A percentile compares a stretch with the other conserved stretches of the same genome.
These are phyloP conservation scores for Dunckerocampus dactyliophorus DNA, from an alignment of 2,113 vertebrate species.

Conservation along the genomic window DNA sequence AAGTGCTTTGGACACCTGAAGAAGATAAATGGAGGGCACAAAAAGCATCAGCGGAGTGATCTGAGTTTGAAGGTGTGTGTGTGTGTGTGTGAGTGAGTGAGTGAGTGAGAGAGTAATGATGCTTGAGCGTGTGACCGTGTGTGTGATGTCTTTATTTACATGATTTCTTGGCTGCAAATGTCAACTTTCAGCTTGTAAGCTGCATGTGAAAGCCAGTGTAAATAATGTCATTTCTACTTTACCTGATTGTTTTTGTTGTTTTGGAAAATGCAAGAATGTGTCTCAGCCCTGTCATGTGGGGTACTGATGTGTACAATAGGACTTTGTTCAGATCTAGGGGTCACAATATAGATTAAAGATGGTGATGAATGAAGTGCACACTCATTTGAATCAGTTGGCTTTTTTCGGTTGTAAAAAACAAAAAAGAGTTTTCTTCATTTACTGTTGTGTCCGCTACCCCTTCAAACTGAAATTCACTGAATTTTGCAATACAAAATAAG, in stretches of 20 bases:
- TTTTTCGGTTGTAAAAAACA: conserved; percentile 13
- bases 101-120: neutral
- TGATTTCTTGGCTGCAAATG: conserved; percentile 60
- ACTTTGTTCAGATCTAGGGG: conserved; percentile 38
- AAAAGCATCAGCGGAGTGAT: conserved; percentile 28
- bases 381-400: conserved; percentile 37
- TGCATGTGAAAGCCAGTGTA: conserved; percentile 77
- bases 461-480: neutral
- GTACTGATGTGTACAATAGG: conserved; percentile 55
- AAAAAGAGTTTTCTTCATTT: neutral
- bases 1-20: conserved; percentile 51
- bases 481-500: too few species aligned
- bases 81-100: conserved; percentile 6
- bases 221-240: conserved; percentile 76
- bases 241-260: conserved; percentile 62
- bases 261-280: conserved; percentile 50
- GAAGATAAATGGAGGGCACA: conserved; percentile 17
- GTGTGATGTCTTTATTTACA: conserved; percentile 47
- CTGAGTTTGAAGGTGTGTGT: conserved; percentile 27
- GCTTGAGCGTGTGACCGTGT: conserved; percentile 14
- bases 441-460: neutral
- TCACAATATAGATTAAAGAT: conserved; percentile 38
- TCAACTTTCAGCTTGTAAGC: conserved; percentile 64
- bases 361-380: conserved; percentile 39
- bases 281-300: conserved; percentile 49